Evolutionary conservation across 1,140 invertebrate genomes (phyloP).

Genomic region (Halyomorpha halys): DNA sequence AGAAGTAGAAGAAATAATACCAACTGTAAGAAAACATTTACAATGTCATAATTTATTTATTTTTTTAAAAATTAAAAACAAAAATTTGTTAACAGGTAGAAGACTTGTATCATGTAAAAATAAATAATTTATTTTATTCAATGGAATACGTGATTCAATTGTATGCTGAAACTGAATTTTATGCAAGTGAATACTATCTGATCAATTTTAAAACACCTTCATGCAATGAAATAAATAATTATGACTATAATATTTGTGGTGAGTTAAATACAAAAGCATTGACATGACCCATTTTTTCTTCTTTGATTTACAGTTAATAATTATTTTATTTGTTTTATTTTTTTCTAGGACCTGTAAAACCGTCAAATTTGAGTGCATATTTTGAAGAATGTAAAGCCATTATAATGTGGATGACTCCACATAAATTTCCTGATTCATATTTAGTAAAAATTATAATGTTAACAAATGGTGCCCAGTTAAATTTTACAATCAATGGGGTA

Average conservation of each 20-base stretch:
- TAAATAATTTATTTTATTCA: not conserved
- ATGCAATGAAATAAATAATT: constrained; percentile 5
- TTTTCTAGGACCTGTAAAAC: constrained; percentile 12
- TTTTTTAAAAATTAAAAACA: not conserved
- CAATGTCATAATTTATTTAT: not conserved
- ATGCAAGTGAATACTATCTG: not conserved
- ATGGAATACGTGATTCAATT: not conserved
- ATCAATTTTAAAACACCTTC: not conserved
- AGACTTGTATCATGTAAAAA: constrained; percentile 5
- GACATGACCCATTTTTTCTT: not conserved
- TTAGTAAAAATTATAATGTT: not conserved
- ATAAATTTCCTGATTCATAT: not conserved
- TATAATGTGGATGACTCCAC: not conserved
- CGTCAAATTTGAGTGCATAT: not conserved
- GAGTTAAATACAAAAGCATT: not conserved
- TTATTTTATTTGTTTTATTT: not conserved
- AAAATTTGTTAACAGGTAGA: not conserved
- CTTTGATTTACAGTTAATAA: not conserved
- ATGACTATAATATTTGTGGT: not conserved
- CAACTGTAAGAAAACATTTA: not conserved
- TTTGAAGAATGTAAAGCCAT: not conserved
- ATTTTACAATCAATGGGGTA: not conserved
- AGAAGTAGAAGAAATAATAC: constrained; percentile 4
- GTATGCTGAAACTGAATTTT: not conserved
- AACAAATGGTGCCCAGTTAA: not conserved